These are phyloP conservation scores for Neofelis nebulosa DNA, from an alignment of 2,113 vertebrate genomes.

Conservation along the genomic window DNA sequence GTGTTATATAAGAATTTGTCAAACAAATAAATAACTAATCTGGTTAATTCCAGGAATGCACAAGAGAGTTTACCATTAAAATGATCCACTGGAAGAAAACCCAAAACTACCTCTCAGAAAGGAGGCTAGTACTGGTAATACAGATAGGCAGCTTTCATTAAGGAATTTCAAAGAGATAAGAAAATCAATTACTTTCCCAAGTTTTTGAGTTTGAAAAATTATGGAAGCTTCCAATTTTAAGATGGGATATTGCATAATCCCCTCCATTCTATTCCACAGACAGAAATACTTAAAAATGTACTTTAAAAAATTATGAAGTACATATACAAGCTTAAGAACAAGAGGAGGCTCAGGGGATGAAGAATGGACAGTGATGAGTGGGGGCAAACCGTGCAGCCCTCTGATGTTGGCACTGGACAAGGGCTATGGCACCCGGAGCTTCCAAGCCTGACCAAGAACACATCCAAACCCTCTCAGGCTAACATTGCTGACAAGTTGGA, in stretches of 20 bases:
- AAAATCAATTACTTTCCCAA: not conserved
- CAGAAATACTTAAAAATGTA: not conserved
- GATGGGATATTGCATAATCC: not conserved
- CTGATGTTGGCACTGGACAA: not conserved
- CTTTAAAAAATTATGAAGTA: not conserved
- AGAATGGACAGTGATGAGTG: not conserved
- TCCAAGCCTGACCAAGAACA: not conserved
- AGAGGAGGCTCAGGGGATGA: not conserved
- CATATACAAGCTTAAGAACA: not conserved
- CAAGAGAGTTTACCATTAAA: not conserved
- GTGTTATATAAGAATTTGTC: not conserved
- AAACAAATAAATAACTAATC: not conserved
- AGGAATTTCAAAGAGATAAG: not conserved
- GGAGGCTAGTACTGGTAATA: not conserved
- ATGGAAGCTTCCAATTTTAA: not conserved
- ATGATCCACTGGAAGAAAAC: not conserved
- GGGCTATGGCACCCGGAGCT: not conserved
- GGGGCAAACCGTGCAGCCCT: not conserved
- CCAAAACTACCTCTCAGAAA: not conserved
- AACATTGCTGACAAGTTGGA: not conserved
- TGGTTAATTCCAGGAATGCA: not conserved
- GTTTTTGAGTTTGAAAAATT: slow-evolving; percentile 23
- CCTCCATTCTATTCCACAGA: not conserved
- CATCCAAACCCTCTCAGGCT: not conserved
- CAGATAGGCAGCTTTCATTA: not conserved